Conservation (phyloP, 2,797 vertebrate species). For the Telmatherina bonti region DNA sequence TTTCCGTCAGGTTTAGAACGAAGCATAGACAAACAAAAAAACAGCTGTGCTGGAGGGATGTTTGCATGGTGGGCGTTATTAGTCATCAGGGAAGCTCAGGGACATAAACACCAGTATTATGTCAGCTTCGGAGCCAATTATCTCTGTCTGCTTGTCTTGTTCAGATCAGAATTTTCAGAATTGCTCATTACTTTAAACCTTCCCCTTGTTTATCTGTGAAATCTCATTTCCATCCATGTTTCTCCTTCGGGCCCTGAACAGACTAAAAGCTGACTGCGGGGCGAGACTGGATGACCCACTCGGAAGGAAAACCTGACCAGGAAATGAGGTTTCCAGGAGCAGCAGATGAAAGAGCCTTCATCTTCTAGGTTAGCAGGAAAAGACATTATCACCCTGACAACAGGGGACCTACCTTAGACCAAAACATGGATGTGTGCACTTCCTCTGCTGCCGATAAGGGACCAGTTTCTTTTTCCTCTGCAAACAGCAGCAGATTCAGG, state of each 20-base stretch:
- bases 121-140: not conserved
- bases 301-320: conserved; percentile 63
- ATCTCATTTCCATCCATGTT: not conserved
- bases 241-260: conserved; percentile 27
- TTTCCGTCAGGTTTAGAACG: conserved; percentile 8
- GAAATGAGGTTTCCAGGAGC: conserved; percentile 78
- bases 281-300: conserved; percentile 31
- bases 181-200: not conserved
- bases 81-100: conserved; percentile 3
- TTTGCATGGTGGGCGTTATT: conserved; percentile 32
- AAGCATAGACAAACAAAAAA: conserved; percentile 28
- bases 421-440: conserved; percentile 24
- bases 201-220: not conserved
- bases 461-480: conserved; percentile 15
- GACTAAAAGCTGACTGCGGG: conserved; percentile 38
- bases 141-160: not conserved
- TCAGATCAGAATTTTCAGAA: not conserved
- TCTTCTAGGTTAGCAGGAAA: conserved; percentile 64
- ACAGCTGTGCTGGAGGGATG: conserved; percentile 46
- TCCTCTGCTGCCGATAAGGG: conserved; percentile 4
- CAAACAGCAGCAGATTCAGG: conserved; percentile 3
- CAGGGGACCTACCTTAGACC: conserved; percentile 53
- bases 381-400: conserved; percentile 67
- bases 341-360: conserved; percentile 64
- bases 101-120: not conserved